Percentiles rank a stretch among this genome's conserved stretches.
These are phyloP conservation scores for Acronicta alni DNA, from an alignment of 2,888 invertebrate genomes.

Conservation along the genomic window DNA sequence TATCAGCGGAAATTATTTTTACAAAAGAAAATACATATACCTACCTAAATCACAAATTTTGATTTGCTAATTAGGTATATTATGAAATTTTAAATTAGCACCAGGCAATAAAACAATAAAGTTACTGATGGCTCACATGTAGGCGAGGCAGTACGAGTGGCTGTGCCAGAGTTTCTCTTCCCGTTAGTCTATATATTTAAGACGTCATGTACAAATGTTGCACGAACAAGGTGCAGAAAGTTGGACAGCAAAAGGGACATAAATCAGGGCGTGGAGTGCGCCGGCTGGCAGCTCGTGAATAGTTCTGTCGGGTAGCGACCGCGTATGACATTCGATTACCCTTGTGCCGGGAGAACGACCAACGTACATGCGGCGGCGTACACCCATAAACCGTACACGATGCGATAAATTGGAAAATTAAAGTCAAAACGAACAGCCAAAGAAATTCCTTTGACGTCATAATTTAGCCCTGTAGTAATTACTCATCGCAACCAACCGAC, in stretches of 20 bases:
- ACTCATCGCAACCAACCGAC: neutral
- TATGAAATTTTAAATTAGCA: too few relatives aligned
- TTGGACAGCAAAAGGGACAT: constrained; percentile 82
- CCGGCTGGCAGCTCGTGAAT: constrained; percentile 78
- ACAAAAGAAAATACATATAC: too few relatives aligned
- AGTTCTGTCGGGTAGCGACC: constrained; percentile 80
- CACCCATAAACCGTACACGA: constrained; percentile 4
- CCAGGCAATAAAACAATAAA: constrained; percentile 36
- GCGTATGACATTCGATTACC: constrained; percentile 86
- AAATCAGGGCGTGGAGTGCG: constrained; percentile 80
- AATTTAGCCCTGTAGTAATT: constrained; percentile 15
- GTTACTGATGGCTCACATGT: constrained; percentile 46
- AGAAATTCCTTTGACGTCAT: constrained; percentile 10
- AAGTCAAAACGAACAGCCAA: constrained; percentile 27
- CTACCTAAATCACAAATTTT: too few relatives aligned
- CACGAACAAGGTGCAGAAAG: constrained; percentile 86
- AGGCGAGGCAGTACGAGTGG: constrained; percentile 42
- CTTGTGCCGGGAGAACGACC: constrained; percentile 59
- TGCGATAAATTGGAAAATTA: constrained; percentile 44
- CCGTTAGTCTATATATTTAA: constrained; percentile 76
- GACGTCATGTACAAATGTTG: constrained; percentile 85
- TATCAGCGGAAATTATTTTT: too few relatives aligned
- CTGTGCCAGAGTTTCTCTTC: constrained; percentile 61
- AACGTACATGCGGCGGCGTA: constrained; percentile 25
- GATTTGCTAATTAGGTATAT: too few relatives aligned